Evolutionary conservation across 2,113 vertebrate genomes (phyloP), one percentile per base, ranked within the genome.

Genomic region (pig (Sus scrofa)): DNA sequence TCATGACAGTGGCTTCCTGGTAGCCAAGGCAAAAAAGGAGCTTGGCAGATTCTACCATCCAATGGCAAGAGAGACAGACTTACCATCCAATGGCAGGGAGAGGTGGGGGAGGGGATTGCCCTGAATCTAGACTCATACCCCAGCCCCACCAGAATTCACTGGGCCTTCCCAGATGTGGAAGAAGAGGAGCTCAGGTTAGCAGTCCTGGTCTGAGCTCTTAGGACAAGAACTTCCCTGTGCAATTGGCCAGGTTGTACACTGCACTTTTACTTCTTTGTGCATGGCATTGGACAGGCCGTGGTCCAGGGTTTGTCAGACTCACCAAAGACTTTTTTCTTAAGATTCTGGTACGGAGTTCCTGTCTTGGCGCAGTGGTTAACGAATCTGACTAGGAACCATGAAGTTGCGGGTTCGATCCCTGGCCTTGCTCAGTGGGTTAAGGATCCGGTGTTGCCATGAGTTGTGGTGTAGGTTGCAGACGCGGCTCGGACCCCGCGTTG

Each of bases 11-110:
- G 60, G 68, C 62, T 84, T 50, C 84, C 85, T 68, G 37, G 70
- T 5, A 70, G 85, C 71, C 71, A 70, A 79, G 39, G 82, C 70
- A 16, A 10, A 84, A 90, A 90, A 71, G 30, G 71, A 90, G 19
- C 32, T 1, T 15, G 70, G 58, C 39, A 65, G 58, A 63, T 70
- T 44, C 18, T n/a, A 56, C 62, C 62, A 32, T 78, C 32, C n/a
- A 74, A 39, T 32, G 39, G 60, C 71, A 4, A 30, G 39, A 93
- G 54, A 86, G 22, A 12, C 1, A 54, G 14, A 6, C 4, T 34
- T 54, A 7, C 0, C n/a, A n/a, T n/a, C n/a, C n/a, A n/a, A n/a
- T 68, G 11, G 3, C 44, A 44, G 4, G 44, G 44, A 44, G 34
- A 24, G 26, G 7, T 24, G 24, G 14, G 22, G 4, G 7, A 50